Conservation (phyloP, 2,888 invertebrate genomes). For the Dexiosoma caninum region DNA sequence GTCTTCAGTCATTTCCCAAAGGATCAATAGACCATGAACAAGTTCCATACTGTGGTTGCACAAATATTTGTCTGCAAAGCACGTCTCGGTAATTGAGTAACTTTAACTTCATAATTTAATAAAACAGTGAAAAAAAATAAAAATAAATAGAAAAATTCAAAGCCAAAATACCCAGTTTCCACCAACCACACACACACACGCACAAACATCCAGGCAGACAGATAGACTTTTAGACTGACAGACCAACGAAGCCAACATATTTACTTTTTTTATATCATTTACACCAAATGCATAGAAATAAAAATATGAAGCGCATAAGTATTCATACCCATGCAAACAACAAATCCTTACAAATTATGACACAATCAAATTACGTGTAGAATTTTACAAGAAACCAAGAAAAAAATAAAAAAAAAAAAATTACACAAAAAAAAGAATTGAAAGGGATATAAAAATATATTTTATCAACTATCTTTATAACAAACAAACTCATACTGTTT, state of each 20-base stretch:
- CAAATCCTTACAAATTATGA: slow-evolving; percentile 63
- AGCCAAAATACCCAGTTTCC: slow-evolving; percentile 23
- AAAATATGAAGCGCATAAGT: not conserved
- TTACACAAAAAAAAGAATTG: not conserved
- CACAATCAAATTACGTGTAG: slow-evolving; percentile 62
- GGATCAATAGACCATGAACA: slow-evolving; percentile 49
- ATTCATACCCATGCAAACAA: slow-evolving; percentile 23
- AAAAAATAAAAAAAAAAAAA: not conserved
- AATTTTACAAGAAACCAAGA: slow-evolving; percentile 4
- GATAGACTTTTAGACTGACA: not conserved
- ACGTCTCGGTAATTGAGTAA: slow-evolving; percentile 71
- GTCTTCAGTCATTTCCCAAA: slow-evolving; percentile 3
- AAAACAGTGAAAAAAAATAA: slow-evolving; percentile 72
- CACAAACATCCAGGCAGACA: no score
- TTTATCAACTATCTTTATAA: slow-evolving; percentile 38
- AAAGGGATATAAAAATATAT: slow-evolving; percentile 32
- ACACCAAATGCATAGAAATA: not conserved
- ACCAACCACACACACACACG: slow-evolving; percentile 3
- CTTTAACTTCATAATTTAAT: slow-evolving; percentile 75
- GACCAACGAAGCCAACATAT: not conserved
- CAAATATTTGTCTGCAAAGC: slow-evolving; percentile 55
- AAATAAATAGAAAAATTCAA: slow-evolving; percentile 70
- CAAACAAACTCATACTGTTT: not conserved
- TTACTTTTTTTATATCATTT: not conserved
- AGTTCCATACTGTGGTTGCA: not conserved